A percentile compares a stretch with the other conserved stretches of the same genome.
Conservation (phyloP, 2,888 invertebrate species). For the Dendrolimus houi region DNA sequence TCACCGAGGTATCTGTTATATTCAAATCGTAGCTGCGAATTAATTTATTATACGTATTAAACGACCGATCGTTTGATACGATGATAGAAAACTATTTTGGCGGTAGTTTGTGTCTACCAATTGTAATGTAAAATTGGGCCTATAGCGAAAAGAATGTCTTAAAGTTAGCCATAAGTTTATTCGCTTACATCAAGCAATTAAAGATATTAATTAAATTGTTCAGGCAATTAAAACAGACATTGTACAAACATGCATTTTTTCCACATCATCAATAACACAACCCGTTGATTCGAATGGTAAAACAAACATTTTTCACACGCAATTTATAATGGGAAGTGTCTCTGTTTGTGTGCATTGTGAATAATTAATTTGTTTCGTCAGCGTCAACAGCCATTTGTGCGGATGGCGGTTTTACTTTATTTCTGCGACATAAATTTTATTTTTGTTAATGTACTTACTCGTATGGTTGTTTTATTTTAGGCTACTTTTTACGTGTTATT, state of each 20-base stretch:
- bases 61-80: no score
- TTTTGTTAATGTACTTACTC: not conserved
- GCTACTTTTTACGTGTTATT: not conserved
- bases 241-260: not conserved
- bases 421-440: not conserved
- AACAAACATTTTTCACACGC: constrained; percentile 5
- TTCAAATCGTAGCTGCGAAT: no score
- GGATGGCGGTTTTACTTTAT: not conserved
- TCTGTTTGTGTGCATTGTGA: constrained; percentile 11
- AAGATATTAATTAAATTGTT: no score
- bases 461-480: not conserved
- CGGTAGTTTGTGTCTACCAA: no score
- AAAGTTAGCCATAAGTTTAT: no score
- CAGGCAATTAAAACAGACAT: not conserved
- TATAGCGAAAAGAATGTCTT: no score
- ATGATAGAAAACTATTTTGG: no score
- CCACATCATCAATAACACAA: not conserved
- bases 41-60: no score
- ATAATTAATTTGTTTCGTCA: constrained; percentile 30
- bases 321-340: constrained; percentile 5
- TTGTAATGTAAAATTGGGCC: no score
- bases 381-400: constrained; percentile 12
- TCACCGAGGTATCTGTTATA: no score
- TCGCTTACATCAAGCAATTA: no score
- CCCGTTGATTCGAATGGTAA: constrained; percentile 1